A percentile compares a stretch with the other conserved stretches of the same genome.
These are phyloP conservation scores for Cryptus viduatorius DNA, from an alignment of 2,888 invertebrate species.

Conservation along the genomic window DNA sequence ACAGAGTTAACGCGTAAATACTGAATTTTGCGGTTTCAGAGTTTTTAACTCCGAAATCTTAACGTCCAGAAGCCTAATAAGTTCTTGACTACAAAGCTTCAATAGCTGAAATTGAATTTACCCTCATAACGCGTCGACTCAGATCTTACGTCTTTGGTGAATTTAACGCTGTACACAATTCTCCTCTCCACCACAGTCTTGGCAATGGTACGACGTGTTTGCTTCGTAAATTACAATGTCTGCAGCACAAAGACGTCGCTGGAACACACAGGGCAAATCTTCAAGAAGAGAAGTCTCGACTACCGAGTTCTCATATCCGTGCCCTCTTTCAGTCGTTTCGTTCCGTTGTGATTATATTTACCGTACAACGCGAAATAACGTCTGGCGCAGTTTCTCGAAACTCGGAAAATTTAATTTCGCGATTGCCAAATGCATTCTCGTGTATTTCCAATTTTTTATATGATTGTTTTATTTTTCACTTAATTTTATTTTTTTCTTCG, in stretches of 20 bases:
- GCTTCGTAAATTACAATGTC: slow-evolving; percentile 53
- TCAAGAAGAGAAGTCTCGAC: background rate
- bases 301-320: slow-evolving; percentile 18
- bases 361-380: slow-evolving; percentile 1
- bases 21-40: background rate
- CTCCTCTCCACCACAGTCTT: slow-evolving; percentile 1
- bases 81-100: background rate
- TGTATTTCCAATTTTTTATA: background rate
- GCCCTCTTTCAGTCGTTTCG: slow-evolving; percentile 18
- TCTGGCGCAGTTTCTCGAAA: slow-evolving; percentile 26
- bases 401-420: slow-evolving; percentile 6
- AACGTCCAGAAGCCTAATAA: background rate
- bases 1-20: background rate
- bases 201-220: slow-evolving; percentile 5
- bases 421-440: slow-evolving; percentile 1
- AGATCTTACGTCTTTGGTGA: slow-evolving; percentile 6
- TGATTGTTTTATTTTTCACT: background rate
- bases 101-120: slow-evolving; percentile 4
- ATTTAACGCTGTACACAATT: slow-evolving; percentile 27
- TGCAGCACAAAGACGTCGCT: slow-evolving; percentile 35
- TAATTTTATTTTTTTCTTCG: background rate
- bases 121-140: background rate
- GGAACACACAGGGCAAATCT: background rate
- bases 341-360: slow-evolving; percentile 53
- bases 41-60: background rate